phyloP scores from a whole-genome alignment of 2,797 vertebrate species.

The Buphagus erythrorhynchus region DNA sequence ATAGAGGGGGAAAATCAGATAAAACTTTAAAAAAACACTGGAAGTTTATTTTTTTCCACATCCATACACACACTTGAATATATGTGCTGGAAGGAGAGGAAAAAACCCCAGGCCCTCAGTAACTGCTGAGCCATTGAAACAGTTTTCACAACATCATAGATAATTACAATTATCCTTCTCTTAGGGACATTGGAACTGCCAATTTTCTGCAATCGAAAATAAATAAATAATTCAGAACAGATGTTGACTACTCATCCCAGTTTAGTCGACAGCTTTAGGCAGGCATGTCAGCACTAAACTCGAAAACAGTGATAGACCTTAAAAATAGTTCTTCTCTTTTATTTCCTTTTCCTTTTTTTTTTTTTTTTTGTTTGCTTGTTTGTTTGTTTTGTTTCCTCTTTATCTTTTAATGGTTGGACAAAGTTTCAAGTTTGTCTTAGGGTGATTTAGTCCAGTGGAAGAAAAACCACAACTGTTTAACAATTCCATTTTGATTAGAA shows the following conservation, averaged over 20 bases:
- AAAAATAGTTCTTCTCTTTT: neutral
- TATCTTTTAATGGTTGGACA: neutral
- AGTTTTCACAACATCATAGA: constrained; percentile 67
- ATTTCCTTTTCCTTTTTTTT: neutral
- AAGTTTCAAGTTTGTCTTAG: neutral
- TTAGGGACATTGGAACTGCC: constrained; percentile 62
- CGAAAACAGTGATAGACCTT: neutral
- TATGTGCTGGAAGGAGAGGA: neutral
- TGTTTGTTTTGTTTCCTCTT: neutral
- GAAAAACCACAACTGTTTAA: neutral
- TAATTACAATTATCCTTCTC: constrained; percentile 74
- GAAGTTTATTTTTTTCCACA: neutral
- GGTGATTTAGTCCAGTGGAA: neutral
- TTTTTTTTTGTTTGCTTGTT: neutral
- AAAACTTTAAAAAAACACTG: neutral
- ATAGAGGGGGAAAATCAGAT: neutral
- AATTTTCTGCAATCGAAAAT: constrained; percentile 56
- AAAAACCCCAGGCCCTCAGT: neutral
- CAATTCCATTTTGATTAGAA: neutral
- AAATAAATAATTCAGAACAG: constrained; percentile 71
- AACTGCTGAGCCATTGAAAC: constrained; percentile 49
- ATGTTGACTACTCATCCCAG: constrained; percentile 52
- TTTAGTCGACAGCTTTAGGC: constrained; percentile 49
- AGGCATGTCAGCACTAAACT: constrained; percentile 30
- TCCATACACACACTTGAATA: neutral